phyloP scores from a whole-genome alignment of 2,797 vertebrate species.

The Geotrypetes seraphini region DNA sequence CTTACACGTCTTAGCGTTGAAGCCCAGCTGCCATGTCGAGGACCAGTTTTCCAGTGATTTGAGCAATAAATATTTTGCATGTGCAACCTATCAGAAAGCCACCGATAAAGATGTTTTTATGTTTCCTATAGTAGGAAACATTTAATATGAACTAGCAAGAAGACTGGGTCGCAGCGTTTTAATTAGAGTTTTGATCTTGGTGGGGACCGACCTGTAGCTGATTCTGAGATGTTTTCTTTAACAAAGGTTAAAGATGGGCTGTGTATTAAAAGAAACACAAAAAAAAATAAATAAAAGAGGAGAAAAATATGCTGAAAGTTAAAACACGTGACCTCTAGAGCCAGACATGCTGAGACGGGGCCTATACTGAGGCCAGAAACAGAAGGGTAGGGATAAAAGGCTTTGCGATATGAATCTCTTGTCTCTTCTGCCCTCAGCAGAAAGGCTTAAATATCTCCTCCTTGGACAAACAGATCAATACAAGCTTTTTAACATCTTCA shows the following conservation, averaged over 20 bases:
- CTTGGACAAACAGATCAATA: conserved; percentile 97
- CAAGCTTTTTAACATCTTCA: conserved; percentile 84
- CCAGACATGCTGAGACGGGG: conserved; percentile 69
- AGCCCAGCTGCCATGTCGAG: too few species aligned
- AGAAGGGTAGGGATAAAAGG: conserved; percentile 78
- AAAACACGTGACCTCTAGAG: conserved; percentile 73
- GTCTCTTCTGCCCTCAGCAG: conserved; percentile 79
- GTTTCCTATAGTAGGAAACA: too few species aligned
- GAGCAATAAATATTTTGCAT: too few species aligned
- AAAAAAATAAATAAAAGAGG: too few species aligned
- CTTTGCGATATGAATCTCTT: conserved; percentile 83
- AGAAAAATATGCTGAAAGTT: conserved; percentile 45
- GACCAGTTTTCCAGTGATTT: too few species aligned
- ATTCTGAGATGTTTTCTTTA: conserved; percentile 22
- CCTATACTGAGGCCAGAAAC: conserved; percentile 70
- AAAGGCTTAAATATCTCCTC: conserved; percentile 89
- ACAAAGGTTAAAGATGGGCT: conserved; percentile 33
- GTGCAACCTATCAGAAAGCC: too few species aligned
- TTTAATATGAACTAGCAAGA: not conserved
- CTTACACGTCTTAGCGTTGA: too few species aligned
- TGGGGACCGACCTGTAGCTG: conserved; percentile 10
- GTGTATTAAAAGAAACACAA: not conserved
- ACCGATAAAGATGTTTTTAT: too few species aligned
- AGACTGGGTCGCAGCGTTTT: not conserved
- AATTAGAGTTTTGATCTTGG: conserved; percentile 1